Percentiles rank a stretch among this genome's conserved stretches.
These are phyloP conservation scores for Pristionchus maxplancki DNA, from an alignment of 2,888 invertebrate genomes.

Conservation along the genomic window DNA sequence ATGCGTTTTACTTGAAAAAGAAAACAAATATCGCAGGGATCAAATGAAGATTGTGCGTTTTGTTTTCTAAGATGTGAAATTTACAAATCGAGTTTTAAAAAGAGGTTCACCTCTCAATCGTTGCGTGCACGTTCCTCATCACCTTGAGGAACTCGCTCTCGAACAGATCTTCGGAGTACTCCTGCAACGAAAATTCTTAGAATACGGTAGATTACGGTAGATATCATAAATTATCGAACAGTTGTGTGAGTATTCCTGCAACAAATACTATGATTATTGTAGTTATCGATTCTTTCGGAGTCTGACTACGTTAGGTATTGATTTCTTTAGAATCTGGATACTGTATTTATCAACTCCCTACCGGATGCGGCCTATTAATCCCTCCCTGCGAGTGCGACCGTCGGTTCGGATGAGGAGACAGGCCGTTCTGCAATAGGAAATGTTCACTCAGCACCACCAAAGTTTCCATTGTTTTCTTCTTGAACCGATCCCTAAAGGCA, in stretches of 20 bases:
- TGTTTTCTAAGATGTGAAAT: neutral
- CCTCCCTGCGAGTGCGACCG: conserved; percentile 4
- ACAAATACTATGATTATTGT: neutral
- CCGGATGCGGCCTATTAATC: neutral
- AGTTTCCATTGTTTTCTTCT: neutral
- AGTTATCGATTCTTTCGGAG: neutral
- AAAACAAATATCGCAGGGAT: neutral
- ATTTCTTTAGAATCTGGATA: no score
- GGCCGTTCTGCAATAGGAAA: neutral
- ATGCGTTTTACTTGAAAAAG: neutral
- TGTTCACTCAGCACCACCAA: no score
- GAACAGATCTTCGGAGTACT: conserved; percentile 77
- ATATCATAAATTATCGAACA: neutral
- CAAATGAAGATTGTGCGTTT: no score
- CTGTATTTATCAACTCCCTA: neutral
- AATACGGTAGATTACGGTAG: conserved; percentile 22
- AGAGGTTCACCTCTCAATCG: conserved; percentile 85
- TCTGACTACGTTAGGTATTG: neutral
- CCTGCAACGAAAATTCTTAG: neutral
- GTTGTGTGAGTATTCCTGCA: neutral
- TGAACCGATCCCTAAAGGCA: neutral
- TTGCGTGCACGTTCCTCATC: conserved; percentile 85
- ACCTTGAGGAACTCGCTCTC: conserved; percentile 84
- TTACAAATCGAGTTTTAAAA: no score
- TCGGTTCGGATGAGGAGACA: neutral